Evolutionary conservation across 2,797 vertebrate species (phyloP).

Genomic region (Petrocephalus schoutedeni): DNA sequence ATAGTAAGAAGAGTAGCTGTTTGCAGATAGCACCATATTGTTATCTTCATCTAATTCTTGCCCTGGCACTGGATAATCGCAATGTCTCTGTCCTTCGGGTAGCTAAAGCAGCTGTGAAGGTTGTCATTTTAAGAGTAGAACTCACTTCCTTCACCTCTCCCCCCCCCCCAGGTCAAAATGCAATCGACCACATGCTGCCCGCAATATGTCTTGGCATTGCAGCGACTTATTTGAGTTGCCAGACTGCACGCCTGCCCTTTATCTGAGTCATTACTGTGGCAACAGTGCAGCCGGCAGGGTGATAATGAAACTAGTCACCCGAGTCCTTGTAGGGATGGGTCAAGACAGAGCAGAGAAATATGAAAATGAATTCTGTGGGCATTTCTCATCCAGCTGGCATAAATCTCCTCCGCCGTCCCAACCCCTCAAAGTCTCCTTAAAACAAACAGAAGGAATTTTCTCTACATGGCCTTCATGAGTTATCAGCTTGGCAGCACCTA

Average conservation of each 20-base stretch:
- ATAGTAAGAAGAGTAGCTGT: too few relatives aligned
- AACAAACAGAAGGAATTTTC: not conserved
- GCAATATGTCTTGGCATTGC: not conserved
- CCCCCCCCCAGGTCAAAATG: not conserved
- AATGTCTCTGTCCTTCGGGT: not conserved
- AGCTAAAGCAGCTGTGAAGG: not conserved
- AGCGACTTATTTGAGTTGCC: not conserved
- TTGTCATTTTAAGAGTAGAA: not conserved
- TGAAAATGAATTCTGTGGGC: not conserved
- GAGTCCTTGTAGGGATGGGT: not conserved
- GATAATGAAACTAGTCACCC: conserved; percentile 2
- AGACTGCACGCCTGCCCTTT: not conserved
- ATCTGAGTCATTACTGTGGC: not conserved
- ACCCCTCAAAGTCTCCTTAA: not conserved
- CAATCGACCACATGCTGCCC: not conserved
- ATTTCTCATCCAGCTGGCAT: not conserved
- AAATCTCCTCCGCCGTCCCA: not conserved
- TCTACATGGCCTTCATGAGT: not conserved
- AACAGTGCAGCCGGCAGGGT: not conserved
- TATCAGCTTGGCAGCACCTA: not conserved
- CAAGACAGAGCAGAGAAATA: not conserved
- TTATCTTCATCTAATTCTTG: not conserved
- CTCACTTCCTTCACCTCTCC: not conserved
- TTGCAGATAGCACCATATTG: not conserved
- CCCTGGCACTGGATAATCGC: not conserved